These are phyloP conservation scores for Smutsia gigantea DNA, from an alignment of 2,797 vertebrate genomes.

Conservation along the genomic window DNA sequence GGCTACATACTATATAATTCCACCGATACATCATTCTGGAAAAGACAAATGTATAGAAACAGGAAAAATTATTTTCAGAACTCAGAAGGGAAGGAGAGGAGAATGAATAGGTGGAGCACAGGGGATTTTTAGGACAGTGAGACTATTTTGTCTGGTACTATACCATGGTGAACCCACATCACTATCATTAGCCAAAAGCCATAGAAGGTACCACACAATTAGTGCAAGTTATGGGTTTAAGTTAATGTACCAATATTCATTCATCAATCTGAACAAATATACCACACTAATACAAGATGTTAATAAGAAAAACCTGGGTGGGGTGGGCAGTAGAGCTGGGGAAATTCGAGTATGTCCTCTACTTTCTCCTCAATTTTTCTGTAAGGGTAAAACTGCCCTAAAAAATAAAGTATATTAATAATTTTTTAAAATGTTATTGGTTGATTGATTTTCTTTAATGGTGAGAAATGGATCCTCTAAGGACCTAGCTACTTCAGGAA, in stretches of 20 bases:
- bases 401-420: background rate
- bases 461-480: background rate
- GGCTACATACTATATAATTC: background rate
- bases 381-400: background rate
- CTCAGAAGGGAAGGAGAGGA: background rate
- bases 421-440: background rate
- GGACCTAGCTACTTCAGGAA: slow-evolving; percentile 27
- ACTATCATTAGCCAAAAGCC: background rate
- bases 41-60: background rate
- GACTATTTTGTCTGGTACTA: background rate
- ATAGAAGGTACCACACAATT: background rate
- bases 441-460: background rate
- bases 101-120: background rate
- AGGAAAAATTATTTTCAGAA: background rate
- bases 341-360: background rate
- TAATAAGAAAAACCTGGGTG: background rate
- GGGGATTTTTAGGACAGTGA: background rate
- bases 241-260: background rate
- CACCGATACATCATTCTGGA: background rate
- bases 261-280: background rate
- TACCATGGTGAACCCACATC: background rate
- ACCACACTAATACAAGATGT: background rate
- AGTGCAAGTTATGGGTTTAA: background rate
- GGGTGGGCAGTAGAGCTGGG: accelerated
- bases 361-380: background rate